A percentile compares a stretch with the other conserved stretches of the same genome.
Conservation (phyloP, 2,113 vertebrate genomes). For the Glaucidium brasilianum region DNA sequence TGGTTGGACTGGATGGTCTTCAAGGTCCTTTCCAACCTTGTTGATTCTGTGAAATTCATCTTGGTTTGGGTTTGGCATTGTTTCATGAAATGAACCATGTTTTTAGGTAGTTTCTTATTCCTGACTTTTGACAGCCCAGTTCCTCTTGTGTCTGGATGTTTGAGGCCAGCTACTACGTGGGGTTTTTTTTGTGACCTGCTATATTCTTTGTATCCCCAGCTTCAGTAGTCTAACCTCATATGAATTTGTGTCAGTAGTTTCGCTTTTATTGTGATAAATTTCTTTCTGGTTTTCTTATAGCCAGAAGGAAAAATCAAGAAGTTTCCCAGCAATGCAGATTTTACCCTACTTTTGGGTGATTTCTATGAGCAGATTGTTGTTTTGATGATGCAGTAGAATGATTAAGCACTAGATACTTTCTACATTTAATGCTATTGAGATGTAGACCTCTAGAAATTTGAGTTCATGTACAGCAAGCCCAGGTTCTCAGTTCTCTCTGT, state of each 20-base stretch:
- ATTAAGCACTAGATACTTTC: not conserved
- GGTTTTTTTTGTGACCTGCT: not conserved
- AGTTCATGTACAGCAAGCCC: not conserved
- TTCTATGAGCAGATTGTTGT: not conserved
- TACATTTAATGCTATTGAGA: not conserved
- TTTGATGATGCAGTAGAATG: not conserved
- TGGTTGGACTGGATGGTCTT: too few species aligned
- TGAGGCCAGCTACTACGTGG: not conserved
- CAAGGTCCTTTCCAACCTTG: too few species aligned
- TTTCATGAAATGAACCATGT: not conserved
- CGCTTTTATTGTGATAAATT: not conserved
- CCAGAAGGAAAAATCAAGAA: not conserved
- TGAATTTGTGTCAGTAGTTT: not conserved
- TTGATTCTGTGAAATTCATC: not conserved
- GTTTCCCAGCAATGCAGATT: not conserved
- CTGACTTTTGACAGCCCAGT: fast-evolving
- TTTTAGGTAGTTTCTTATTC: not conserved
- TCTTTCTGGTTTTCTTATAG: not conserved
- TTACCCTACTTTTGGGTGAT: not conserved
- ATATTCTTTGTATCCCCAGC: fast-evolving
- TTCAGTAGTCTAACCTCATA: not conserved
- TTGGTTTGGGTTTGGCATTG: not conserved
- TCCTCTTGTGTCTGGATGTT: not conserved
- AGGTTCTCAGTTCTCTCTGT: not conserved
- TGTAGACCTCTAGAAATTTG: not conserved